phyloP scores from a whole-genome alignment of 2,113 vertebrate species.

The Vimba vimba region DNA sequence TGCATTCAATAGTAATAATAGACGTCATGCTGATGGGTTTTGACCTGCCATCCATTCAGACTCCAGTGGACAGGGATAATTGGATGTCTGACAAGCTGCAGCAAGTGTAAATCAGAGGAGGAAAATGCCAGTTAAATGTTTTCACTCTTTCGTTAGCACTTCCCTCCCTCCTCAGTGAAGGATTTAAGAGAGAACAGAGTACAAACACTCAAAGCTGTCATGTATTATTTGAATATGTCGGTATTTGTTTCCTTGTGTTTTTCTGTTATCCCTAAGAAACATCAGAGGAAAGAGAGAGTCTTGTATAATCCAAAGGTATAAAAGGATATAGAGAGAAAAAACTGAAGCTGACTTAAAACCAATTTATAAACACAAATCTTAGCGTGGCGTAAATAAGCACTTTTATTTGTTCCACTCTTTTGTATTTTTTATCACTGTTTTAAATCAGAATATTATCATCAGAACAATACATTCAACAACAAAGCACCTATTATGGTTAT shows the following conservation, averaged over 20 bases:
- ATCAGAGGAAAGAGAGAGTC: background rate
- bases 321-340: background rate
- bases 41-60: too few relatives aligned
- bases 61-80: background rate
- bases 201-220: background rate
- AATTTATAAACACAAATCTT: background rate
- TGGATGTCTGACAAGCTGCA: background rate
- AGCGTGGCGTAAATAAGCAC: background rate
- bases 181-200: background rate
- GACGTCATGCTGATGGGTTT: too few relatives aligned
- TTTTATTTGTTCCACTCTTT: background rate
- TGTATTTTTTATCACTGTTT: background rate
- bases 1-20: background rate
- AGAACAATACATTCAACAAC: background rate
- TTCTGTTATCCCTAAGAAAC: background rate
- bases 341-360: background rate
- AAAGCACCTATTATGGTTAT: background rate
- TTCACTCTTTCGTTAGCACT: background rate
- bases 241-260: background rate
- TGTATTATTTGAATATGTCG: background rate
- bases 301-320: background rate
- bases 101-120: background rate
- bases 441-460: background rate
- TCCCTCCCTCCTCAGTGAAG: background rate
- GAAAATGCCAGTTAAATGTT: background rate